Percentiles rank a stretch among this genome's conserved stretches.
Evolutionary conservation across 2,797 vertebrate genomes (phyloP).

Genomic region (Acanthurus leucopareius): DNA sequence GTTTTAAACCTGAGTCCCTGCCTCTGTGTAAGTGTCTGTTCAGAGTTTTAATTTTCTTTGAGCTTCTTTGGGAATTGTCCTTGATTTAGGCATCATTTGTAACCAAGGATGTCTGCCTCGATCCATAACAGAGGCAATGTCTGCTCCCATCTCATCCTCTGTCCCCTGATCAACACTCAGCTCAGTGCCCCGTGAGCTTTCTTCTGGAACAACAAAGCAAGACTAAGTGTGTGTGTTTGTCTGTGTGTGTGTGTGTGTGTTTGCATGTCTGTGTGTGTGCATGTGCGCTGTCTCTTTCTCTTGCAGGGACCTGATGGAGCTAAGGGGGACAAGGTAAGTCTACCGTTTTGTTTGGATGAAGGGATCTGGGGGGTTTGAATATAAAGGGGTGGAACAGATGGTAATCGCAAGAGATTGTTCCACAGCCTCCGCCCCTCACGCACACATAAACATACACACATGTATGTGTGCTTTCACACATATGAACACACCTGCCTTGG

Average conservation of each 20-base stretch:
- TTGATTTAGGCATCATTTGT: slow-evolving; percentile 79
- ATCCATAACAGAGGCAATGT: slow-evolving; percentile 80
- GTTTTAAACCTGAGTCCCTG: slow-evolving; percentile 32
- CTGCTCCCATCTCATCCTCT: slow-evolving; percentile 82
- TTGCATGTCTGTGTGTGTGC: slow-evolving; percentile 33
- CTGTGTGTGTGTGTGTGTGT: slow-evolving; percentile 50
- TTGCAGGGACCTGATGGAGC: slow-evolving; percentile 91
- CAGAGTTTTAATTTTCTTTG: slow-evolving; percentile 61
- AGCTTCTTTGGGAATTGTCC: slow-evolving; percentile 71
- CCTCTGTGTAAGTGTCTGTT: slow-evolving; percentile 33
- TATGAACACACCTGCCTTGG: slow-evolving; percentile 26
- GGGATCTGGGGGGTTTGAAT: slow-evolving; percentile 76
- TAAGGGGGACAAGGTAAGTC: slow-evolving; percentile 94
- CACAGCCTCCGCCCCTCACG: slow-evolving; percentile 21
- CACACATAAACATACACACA: slow-evolving; percentile 29
- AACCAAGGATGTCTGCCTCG: slow-evolving; percentile 75
- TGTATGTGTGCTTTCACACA: not conserved
- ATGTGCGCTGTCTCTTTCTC: slow-evolving; percentile 65
- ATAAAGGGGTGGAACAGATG: slow-evolving; percentile 77
- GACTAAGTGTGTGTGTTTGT: slow-evolving; percentile 72
- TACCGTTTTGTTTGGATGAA: slow-evolving; percentile 82
- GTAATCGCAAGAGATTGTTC: slow-evolving; percentile 78
- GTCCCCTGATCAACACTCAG: slow-evolving; percentile 77
- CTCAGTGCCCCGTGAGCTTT: slow-evolving; percentile 76
- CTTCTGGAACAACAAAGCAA: slow-evolving; percentile 77